These are phyloP conservation scores for Enteromius trimaculatus DNA, from an alignment of 2,797 vertebrate species.

Conservation along the genomic window DNA sequence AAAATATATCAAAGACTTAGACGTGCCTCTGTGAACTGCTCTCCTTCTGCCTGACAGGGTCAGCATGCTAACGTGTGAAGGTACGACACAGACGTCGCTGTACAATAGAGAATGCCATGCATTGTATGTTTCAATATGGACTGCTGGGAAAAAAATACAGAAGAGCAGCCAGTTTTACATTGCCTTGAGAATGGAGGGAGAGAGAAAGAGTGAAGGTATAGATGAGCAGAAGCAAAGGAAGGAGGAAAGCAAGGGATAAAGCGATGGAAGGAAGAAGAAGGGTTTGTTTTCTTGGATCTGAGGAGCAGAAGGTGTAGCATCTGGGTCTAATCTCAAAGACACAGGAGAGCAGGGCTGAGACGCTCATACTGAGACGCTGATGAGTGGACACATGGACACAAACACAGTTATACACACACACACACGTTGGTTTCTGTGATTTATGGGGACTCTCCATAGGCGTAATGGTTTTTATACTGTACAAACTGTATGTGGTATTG, in stretches of 20 bases:
- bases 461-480: too few species aligned
- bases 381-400: slow-evolving; percentile 23
- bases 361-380: slow-evolving; percentile 41
- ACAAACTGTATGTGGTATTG: too few species aligned
- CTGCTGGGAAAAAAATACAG: neutral
- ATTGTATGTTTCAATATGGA: neutral
- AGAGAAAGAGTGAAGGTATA: neutral
- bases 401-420: neutral
- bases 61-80: slow-evolving; percentile 39
- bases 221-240: neutral
- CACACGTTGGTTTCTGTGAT: neutral
- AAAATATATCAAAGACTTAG: slow-evolving; percentile 53
- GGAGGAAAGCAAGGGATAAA: neutral
- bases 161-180: neutral
- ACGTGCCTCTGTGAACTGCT: slow-evolving; percentile 36
- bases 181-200: neutral
- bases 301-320: slow-evolving; percentile 43
- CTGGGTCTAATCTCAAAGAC: slow-evolving; percentile 50
- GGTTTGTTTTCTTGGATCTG: slow-evolving; percentile 11
- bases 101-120: slow-evolving; percentile 36
- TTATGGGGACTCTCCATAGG: too few species aligned
- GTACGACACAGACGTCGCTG: neutral
- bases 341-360: slow-evolving; percentile 37
- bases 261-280: neutral
- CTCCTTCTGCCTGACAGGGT: slow-evolving; percentile 29